Conservation (phyloP, 2,888 invertebrate species). For the Metopia argyrocephala region DNA sequence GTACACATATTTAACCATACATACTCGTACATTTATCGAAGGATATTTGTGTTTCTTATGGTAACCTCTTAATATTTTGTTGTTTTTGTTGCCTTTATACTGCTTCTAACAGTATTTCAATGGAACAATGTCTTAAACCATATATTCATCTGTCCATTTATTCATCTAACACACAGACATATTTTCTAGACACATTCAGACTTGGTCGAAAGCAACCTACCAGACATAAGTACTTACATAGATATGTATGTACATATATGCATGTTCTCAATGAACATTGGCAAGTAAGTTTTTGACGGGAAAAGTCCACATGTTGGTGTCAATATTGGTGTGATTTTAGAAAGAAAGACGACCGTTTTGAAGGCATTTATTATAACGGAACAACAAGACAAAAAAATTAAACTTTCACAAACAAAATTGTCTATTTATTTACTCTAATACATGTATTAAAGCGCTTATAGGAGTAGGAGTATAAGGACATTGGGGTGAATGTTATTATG, state of each 20-base stretch:
- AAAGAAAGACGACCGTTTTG: conserved; percentile 24
- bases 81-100: not conserved
- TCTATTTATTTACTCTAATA: not conserved
- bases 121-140: not conserved
- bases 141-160: conserved; percentile 6
- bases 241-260: conserved; percentile 17
- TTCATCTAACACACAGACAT: conserved; percentile 1
- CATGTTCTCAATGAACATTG: conserved; percentile 18
- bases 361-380: conserved; percentile 35
- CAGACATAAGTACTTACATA: not conserved
- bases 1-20: not conserved
- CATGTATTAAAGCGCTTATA: conserved; percentile 2
- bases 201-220: not conserved
- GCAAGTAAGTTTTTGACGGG: conserved; percentile 30
- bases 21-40: conserved; percentile 5
- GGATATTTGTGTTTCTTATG: conserved; percentile 45
- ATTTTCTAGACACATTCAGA: conserved; percentile 7
- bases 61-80: conserved; percentile 31
- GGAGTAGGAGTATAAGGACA: not conserved
- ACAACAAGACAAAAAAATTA: not conserved
- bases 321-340: conserved; percentile 36
- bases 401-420: not conserved
- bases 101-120: conserved; percentile 13
- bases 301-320: conserved; percentile 48
- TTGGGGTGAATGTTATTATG: conserved; percentile 7